A percentile compares a stretch with the other conserved stretches of the same genome.
These are phyloP conservation scores for Silurus glanis DNA, from an alignment of 2,113 vertebrate genomes.

Conservation along the genomic window DNA sequence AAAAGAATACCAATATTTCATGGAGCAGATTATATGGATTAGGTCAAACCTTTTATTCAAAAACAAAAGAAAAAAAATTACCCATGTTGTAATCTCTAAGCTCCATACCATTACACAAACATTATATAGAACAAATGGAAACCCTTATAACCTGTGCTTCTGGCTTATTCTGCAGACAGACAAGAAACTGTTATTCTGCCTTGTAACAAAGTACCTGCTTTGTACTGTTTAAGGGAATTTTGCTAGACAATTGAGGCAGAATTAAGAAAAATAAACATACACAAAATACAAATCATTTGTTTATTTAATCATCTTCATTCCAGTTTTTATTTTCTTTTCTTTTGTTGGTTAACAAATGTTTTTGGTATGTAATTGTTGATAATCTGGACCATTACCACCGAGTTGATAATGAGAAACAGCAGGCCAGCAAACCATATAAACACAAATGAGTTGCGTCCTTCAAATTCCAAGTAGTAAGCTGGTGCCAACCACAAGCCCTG, in stretches of 20 bases:
- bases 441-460: conserved; percentile 85
- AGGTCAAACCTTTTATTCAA: background rate
- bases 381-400: conserved; percentile 81
- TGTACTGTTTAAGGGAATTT: background rate
- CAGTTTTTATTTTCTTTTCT: conserved; percentile 53
- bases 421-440: conserved; percentile 86
- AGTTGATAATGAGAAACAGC: conserved; percentile 86
- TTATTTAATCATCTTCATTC: background rate
- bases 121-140: background rate
- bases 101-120: background rate
- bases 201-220: background rate
- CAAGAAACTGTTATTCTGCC: background rate
- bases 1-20: background rate
- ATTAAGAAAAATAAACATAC: background rate
- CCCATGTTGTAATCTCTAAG: background rate
- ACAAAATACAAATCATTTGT: background rate
- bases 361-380: conserved; percentile 79
- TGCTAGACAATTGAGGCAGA: background rate
- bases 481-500: conserved; percentile 86
- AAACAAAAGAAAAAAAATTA: background rate
- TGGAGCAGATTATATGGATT: background rate
- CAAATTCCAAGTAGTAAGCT: conserved; percentile 89
- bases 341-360: conserved; percentile 36
- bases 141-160: background rate
- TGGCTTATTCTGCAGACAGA: background rate